Conservation (phyloP, 2,888 invertebrate genomes). For the Pheosia tremula region DNA sequence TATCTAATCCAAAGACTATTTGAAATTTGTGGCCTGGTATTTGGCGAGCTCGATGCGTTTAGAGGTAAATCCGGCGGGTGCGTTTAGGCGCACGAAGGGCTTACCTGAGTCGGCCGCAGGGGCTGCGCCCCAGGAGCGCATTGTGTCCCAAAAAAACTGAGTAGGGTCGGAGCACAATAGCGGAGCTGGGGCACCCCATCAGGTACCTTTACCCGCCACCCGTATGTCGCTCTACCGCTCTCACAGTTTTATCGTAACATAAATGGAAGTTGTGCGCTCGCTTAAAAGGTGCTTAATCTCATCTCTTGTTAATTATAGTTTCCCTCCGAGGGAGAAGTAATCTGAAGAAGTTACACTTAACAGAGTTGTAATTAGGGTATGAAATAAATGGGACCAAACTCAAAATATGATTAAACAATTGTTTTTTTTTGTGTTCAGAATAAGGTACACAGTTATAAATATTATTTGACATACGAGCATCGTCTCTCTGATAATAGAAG, state of each 20-base stretch:
- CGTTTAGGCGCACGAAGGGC: slow-evolving; percentile 57
- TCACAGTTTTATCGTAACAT: slow-evolving; percentile 1
- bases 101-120: slow-evolving; percentile 70
- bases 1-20: not conserved
- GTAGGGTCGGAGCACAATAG: slow-evolving; percentile 76
- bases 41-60: slow-evolving; percentile 36
- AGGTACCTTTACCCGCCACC: slow-evolving; percentile 45
- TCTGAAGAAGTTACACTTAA: too few species aligned
- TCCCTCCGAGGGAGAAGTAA: too few species aligned
- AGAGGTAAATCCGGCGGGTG: slow-evolving; percentile 59
- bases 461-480: too few species aligned
- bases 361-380: too few species aligned
- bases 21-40: slow-evolving; percentile 18
- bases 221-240: slow-evolving; percentile 41
- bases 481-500: too few species aligned
- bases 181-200: slow-evolving; percentile 52
- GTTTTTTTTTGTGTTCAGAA: too few species aligned
- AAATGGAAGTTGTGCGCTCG: not conserved
- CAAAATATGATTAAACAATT: too few species aligned
- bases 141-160: slow-evolving; percentile 76
- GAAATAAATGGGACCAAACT: too few species aligned
- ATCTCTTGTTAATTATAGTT: not conserved
- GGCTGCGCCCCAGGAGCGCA: slow-evolving; percentile 68
- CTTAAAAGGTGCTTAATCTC: slow-evolving; percentile 2
- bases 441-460: too few species aligned